These are phyloP conservation scores for Callopanchax toddi DNA, from an alignment of 2,113 vertebrate species.

Conservation along the genomic window DNA sequence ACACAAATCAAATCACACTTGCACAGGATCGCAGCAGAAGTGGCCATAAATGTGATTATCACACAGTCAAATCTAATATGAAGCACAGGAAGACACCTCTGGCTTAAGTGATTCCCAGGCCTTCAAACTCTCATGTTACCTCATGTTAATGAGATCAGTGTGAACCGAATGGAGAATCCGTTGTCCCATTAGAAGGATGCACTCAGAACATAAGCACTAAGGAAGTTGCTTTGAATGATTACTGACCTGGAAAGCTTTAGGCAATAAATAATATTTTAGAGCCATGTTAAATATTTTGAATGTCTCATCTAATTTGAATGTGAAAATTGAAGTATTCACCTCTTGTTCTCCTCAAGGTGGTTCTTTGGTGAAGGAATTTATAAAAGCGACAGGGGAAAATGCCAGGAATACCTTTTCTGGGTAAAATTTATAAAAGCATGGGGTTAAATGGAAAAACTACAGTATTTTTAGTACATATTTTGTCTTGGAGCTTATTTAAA, in stretches of 20 bases:
- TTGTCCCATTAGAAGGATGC: slow-evolving; percentile 54
- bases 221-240: slow-evolving; percentile 21
- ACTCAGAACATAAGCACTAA: slow-evolving; percentile 46
- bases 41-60: slow-evolving; percentile 76
- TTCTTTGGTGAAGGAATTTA: neutral
- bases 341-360: neutral
- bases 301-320: neutral
- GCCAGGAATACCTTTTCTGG: neutral
- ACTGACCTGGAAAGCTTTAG: slow-evolving; percentile 1
- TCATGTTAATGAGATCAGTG: slow-evolving; percentile 62
- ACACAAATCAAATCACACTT: slow-evolving; percentile 66
- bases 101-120: slow-evolving; percentile 66
- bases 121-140: slow-evolving; percentile 73
- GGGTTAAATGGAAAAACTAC: too few relatives aligned
- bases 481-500: neutral
- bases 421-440: neutral
- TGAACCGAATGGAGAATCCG: slow-evolving; percentile 32
- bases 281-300: neutral
- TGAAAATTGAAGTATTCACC: neutral
- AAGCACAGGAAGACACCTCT: slow-evolving; percentile 75
- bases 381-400: neutral
- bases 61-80: slow-evolving; percentile 72
- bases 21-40: slow-evolving; percentile 56
- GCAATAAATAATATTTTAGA: neutral
- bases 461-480: too few relatives aligned